Conservation (phyloP, 2,113 vertebrate genomes). For the Patagioenas fasciata region DNA sequence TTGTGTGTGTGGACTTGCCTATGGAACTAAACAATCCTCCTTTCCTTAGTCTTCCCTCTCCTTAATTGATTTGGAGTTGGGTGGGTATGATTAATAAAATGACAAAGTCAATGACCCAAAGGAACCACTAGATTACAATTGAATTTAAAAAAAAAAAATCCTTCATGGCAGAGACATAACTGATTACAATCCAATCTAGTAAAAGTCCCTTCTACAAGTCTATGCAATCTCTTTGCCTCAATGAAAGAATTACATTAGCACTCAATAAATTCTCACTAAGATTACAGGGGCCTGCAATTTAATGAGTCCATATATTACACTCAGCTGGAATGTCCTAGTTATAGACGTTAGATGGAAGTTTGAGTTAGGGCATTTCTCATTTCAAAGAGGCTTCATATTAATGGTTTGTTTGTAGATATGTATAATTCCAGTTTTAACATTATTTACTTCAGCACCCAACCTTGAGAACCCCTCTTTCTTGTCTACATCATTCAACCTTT, state of each 20-base stretch:
- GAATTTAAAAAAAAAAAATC: slow-evolving; percentile 60
- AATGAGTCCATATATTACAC: slow-evolving; percentile 77
- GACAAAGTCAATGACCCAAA: slow-evolving; percentile 71
- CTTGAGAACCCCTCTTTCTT: background rate
- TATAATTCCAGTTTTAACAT: background rate
- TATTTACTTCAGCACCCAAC: slow-evolving; percentile 12
- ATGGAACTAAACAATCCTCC: background rate
- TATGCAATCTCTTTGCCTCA: slow-evolving; percentile 77
- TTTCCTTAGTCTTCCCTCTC: background rate
- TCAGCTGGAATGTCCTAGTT: slow-evolving; percentile 65
- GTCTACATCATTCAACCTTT: background rate
- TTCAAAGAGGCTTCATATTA: background rate
- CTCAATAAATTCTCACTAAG: slow-evolving; percentile 80
- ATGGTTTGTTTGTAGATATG: slow-evolving; percentile 14
- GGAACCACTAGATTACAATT: slow-evolving; percentile 74
- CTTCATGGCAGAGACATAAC: slow-evolving; percentile 74
- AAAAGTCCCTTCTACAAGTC: slow-evolving; percentile 75
- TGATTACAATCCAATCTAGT: slow-evolving; percentile 84
- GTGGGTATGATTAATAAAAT: slow-evolving; percentile 75
- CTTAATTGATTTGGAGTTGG: slow-evolving; percentile 40
- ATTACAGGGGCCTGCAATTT: slow-evolving; percentile 77
- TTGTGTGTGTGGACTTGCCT: background rate
- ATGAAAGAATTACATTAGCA: slow-evolving; percentile 80
- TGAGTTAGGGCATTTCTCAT: slow-evolving; percentile 55
- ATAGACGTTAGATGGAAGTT: slow-evolving; percentile 69